Evolutionary conservation across 1,140 invertebrate species (phyloP).

Genomic region (Diabrotica virgifera): DNA sequence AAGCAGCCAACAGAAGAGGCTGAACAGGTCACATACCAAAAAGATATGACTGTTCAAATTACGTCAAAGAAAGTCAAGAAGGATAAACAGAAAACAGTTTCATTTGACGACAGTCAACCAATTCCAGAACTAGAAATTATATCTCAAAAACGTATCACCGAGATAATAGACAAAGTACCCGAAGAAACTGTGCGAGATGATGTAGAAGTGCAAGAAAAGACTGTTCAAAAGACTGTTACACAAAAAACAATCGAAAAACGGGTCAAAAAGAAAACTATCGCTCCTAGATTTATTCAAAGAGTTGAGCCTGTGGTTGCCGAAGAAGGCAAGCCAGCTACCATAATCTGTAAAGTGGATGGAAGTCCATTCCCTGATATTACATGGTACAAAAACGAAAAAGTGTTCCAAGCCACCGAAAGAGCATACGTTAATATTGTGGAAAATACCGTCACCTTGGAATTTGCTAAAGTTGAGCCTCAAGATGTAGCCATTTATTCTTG

Average conservation of each 20-base stretch:
- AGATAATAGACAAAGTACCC: slow-evolving; percentile 51
- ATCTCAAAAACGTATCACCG: slow-evolving; percentile 43
- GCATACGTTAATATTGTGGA: slow-evolving; percentile 59
- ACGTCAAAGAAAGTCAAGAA: slow-evolving; percentile 52
- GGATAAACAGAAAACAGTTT: slow-evolving; percentile 45
- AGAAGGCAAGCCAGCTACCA: slow-evolving; percentile 58
- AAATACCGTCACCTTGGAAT: slow-evolving; percentile 64
- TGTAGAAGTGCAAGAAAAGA: slow-evolving; percentile 44
- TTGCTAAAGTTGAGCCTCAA: slow-evolving; percentile 60
- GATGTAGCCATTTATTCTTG: slow-evolving; percentile 79
- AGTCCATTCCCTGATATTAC: slow-evolving; percentile 66
- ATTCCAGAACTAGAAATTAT: slow-evolving; percentile 56
- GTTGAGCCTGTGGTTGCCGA: slow-evolving; percentile 65
- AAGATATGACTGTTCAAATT: slow-evolving; percentile 53
- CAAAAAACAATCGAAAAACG: slow-evolving; percentile 56
- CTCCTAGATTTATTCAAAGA: slow-evolving; percentile 69
- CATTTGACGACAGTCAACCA: slow-evolving; percentile 51
- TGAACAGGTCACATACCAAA: slow-evolving; percentile 48
- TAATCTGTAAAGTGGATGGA: slow-evolving; percentile 68
- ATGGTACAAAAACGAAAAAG: slow-evolving; percentile 75
- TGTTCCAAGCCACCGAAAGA: slow-evolving; percentile 62
- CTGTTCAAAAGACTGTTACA: slow-evolving; percentile 44
- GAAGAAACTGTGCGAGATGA: slow-evolving; percentile 52
- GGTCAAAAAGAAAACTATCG: slow-evolving; percentile 52
- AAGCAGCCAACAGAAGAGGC: slow-evolving; percentile 44